Evolutionary conservation across 2,797 vertebrate genomes (phyloP).

Genomic region (Lepus townsendii): DNA sequence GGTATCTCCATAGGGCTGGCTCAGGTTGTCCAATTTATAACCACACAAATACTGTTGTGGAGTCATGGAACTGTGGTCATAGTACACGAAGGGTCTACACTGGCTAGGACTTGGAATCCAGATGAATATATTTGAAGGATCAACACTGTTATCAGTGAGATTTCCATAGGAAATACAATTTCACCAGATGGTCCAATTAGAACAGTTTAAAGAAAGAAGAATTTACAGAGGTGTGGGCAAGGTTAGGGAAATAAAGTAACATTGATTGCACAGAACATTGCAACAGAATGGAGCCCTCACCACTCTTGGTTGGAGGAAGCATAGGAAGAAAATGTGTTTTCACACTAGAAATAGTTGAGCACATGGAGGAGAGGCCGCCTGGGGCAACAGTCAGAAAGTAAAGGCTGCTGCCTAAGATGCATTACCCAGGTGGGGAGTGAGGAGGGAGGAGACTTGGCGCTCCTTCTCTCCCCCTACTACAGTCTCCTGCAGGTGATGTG

Average conservation of each 20-base stretch:
- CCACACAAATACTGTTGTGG: neutral
- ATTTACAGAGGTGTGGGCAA: neutral
- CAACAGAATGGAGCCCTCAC: neutral
- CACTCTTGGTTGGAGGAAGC: neutral
- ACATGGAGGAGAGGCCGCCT: neutral
- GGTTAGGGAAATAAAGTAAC: neutral
- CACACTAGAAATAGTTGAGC: neutral
- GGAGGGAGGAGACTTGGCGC: neutral
- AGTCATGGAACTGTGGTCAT: no score
- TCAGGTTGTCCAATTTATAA: no score
- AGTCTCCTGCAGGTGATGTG: neutral
- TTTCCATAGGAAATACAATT: neutral
- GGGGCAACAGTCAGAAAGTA: neutral
- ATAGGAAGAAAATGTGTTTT: neutral
- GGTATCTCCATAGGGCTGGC: neutral
- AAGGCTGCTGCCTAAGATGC: neutral
- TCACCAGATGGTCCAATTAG: neutral
- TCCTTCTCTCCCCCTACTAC: neutral
- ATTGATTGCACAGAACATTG: neutral
- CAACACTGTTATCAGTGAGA: neutral
- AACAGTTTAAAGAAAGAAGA: neutral
- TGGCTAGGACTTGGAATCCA: neutral
- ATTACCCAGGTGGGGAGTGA: neutral
- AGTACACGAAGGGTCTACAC: rapidly evolving
- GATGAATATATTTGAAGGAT: neutral